Evolutionary conservation across 1,140 invertebrate genomes (phyloP).

Genomic region (Ceratina calcarata): DNA sequence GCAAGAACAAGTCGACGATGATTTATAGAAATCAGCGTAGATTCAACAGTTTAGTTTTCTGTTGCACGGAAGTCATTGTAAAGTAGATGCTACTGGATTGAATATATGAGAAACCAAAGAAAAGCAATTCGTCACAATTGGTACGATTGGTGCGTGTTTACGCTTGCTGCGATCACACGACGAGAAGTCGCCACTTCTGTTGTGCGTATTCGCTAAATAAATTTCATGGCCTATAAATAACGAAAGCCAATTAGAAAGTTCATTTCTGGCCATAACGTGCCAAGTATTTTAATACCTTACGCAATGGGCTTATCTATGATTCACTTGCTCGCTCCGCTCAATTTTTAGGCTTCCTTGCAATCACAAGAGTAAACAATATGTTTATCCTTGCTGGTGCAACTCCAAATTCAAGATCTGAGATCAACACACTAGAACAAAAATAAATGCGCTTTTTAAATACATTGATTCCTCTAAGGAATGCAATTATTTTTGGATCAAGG

Average conservation of each 20-base stretch:
- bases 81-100: neutral
- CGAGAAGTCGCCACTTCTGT: neutral
- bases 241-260: conserved; percentile 46
- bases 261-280: conserved; percentile 38
- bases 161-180: conserved; percentile 16
- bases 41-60: conserved; percentile 12
- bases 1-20: conserved; percentile 1
- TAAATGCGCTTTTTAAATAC: too few relatives aligned
- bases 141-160: conserved; percentile 38
- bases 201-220: conserved; percentile 28
- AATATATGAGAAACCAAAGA: conserved; percentile 4
- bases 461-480: too few relatives aligned
- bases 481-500: too few relatives aligned
- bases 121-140: conserved; percentile 27
- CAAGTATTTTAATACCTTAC: conserved; percentile 31
- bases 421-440: too few relatives aligned
- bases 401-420: too few relatives aligned
- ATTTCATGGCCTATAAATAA: conserved; percentile 52
- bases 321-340: neutral
- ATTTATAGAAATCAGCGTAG: neutral
- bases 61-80: conserved; percentile 5
- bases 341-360: neutral
- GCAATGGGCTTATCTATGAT: conserved; percentile 2
- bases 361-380: too few relatives aligned
- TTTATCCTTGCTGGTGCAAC: too few relatives aligned